Percentiles rank a stretch among this genome's conserved stretches.
These are phyloP conservation scores for Alexandromys fortis DNA, from an alignment of 2,113 vertebrate genomes.

Conservation along the genomic window DNA sequence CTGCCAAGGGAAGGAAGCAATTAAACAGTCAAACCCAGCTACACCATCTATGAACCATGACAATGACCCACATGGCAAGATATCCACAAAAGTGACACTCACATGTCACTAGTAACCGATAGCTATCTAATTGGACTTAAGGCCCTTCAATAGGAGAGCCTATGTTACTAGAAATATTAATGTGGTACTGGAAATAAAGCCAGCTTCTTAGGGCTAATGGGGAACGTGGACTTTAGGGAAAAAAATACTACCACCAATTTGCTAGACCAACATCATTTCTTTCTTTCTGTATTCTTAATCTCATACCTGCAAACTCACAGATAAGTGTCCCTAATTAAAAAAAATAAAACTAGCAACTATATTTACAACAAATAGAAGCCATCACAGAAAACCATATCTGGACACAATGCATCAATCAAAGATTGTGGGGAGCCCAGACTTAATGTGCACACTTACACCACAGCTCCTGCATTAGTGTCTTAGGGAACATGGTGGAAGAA, in stretches of 20 bases:
- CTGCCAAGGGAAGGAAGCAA: not conserved
- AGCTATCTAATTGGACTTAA: not conserved
- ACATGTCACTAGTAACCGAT: no score
- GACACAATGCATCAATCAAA: not conserved
- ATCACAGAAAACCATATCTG: not conserved
- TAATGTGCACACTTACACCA: not conserved
- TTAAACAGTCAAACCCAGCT: not conserved
- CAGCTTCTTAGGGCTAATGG: not conserved
- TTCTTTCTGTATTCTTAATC: not conserved
- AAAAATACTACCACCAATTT: not conserved
- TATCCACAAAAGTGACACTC: not conserved
- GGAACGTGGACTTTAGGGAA: not conserved
- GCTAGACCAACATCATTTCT: not conserved
- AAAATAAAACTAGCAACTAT: not conserved
- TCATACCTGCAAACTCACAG: not conserved
- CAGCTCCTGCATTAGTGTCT: not conserved
- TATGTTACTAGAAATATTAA: not conserved
- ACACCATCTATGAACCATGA: not conserved
- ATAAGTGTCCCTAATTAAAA: not conserved
- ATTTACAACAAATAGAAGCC: not conserved
- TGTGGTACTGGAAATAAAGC: not conserved
- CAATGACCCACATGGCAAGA: not conserved
- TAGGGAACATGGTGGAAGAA: not conserved
- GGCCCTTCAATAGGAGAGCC: not conserved
- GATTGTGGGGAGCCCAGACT: not conserved